Evolutionary conservation across 2,113 vertebrate genomes (phyloP), one percentile per base, ranked within the genome.

Genomic region (Tursiops truncatus): DNA sequence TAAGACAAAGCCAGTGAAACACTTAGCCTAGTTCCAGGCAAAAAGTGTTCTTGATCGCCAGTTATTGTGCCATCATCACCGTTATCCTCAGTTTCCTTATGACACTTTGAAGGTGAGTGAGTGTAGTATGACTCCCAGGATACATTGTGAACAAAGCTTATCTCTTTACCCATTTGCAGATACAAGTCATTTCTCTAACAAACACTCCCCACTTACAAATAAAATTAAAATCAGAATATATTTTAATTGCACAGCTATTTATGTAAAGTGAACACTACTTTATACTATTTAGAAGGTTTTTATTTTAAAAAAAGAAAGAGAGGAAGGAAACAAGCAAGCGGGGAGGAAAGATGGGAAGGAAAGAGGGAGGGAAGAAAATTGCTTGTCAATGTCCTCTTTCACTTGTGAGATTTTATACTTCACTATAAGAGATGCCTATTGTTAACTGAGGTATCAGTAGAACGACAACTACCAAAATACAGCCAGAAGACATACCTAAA

Each of bases 221-320:
- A n/a, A 92, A 71, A 92, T 93, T 73, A 87, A 96, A 95, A 92
- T 87, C 36, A 26, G 50, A 91, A 79, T 96, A 68, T 92, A 77
- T 85, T 94, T 90, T 56, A 47, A 86, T 44, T 80, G 21, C 63
- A 90, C 76, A 63, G 20, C 53, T 76, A 8, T 31, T 41, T 80
- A 63, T 93, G 7, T 38, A 91, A 96, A 96, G 60, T 79, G 65
- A 93, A 77, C 5, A 63, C 10, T 11, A 28, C 11, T 84, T 91
- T 91, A 60, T 82, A 74, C 25, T 87, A 15, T n/a, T 53, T 82
- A 67, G 26, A 95, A 88, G 65, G 41, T 31, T 90, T 91, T 92
- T 41, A 76, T 80, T 97, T 85, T 47, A 53, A 67, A 91, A 95
- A 89, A 71, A 21, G 11, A 67, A 23, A 83, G 67, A 18, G 65